Evolutionary conservation across 92 coral and sea anemone species (phyloP), one percentile per base, ranked within the genome.

Genomic region (Zoanthus solanderi): DNA sequence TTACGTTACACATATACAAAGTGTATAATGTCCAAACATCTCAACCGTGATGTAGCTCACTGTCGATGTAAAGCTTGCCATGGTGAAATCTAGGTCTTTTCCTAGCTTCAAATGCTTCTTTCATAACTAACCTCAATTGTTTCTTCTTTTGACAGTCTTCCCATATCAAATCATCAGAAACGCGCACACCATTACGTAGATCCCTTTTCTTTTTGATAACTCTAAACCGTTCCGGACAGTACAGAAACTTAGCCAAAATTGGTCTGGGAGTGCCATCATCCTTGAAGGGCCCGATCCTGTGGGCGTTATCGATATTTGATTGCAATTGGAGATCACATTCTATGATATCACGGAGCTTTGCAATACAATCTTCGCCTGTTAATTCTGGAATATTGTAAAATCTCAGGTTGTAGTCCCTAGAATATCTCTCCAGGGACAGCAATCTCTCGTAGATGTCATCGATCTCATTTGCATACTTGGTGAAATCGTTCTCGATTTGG

Each of bases 221-320:
- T 45, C 79, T 42, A 4, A 23, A 60, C 73, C 78, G 77, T 28
- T 83, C 84, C 6, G 88, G 91, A 31, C 79, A 34, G 92, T 89
- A 89, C 12, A 89, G 31, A 78, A 83, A 89, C 56, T 76, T 83
- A 46, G 83, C 86, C 47, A 75, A 83, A 34, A 89, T 75, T 52
- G 72, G 83, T 31, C 91, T 23, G 65, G 91, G 91, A 80, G 32
- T 83, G 84, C 47, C 92, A 68, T 71, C 83, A 14, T 72, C 75
- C 72, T 76, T 88, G 52, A 50, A 44, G 23, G 53, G 28, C 23
- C 28, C 66, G 61, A 56, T 56, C 63, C 63, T 56, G 63, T 56
- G 63, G 63, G 63, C n/a, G 66, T 58, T 9, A 17, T 58, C 66
- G 18, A 58, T 58, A 58, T 58, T 58, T 58, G 66, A 58, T 13